A percentile compares a stretch with the other conserved stretches of the same genome.
Evolutionary conservation across 2,797 vertebrate genomes (phyloP).

Genomic region (Mycteria americana): DNA sequence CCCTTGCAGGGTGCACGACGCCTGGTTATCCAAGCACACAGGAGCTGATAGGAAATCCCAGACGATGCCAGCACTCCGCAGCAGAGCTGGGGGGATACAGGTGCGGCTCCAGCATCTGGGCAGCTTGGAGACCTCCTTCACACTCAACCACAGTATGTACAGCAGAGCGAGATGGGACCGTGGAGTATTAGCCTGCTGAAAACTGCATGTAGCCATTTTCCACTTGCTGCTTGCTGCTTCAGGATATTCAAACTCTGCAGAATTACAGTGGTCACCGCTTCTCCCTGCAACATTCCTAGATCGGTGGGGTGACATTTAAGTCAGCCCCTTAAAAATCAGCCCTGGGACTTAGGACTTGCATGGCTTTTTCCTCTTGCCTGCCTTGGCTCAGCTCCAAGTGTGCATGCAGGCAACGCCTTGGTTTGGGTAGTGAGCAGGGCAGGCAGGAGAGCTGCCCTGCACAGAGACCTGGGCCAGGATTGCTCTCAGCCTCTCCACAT

Average conservation of each 20-base stretch:
- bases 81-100: conserved; percentile 85
- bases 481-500: not conserved
- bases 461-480: not conserved
- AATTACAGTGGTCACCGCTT: not conserved
- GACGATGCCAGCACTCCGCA: conserved; percentile 92
- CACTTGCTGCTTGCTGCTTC: not conserved
- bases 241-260: not conserved
- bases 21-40: conserved; percentile 84
- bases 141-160: conserved; percentile 88
- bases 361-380: not conserved
- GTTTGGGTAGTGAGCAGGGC: not conserved
- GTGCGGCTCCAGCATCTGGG: conserved; percentile 88
- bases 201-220: not conserved
- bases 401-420: not conserved
- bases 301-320: not conserved
- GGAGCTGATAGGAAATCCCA: conserved; percentile 90
- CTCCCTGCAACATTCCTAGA: not conserved
- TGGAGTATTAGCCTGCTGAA: not conserved
- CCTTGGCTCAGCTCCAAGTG: not conserved
- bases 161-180: not conserved
- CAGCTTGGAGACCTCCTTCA: conserved; percentile 91
- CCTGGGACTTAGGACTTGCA: not conserved
- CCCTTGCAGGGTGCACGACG: conserved; percentile 81
- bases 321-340: not conserved
- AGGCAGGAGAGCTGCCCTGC: not conserved